These are phyloP conservation scores for Eledona agricola DNA, from an alignment of 2,888 invertebrate genomes.

Conservation along the genomic window DNA sequence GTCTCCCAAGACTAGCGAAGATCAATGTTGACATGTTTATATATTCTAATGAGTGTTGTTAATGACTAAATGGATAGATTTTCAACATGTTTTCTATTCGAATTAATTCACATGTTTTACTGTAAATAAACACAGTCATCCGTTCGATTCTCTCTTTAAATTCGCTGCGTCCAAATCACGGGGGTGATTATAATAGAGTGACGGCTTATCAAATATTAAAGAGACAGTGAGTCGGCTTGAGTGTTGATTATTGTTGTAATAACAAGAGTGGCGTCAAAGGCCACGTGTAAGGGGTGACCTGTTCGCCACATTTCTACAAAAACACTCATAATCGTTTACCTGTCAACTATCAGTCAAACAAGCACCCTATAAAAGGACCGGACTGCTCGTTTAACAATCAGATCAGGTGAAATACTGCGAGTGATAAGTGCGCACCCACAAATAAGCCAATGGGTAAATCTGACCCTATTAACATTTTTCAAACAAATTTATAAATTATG, in stretches of 20 bases:
- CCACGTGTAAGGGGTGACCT: conserved; percentile 46
- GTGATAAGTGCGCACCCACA: conserved; percentile 25
- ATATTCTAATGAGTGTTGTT: conserved; percentile 50
- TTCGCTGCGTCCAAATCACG: no score
- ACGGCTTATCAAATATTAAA: conserved; percentile 39
- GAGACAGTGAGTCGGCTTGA: conserved; percentile 32
- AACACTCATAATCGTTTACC: conserved; percentile 46
- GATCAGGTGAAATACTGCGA: conserved; percentile 13
- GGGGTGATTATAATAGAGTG: conserved; percentile 29
- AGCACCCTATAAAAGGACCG: conserved; percentile 45
- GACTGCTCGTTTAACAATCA: conserved; percentile 21
- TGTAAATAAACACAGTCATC: conserved; percentile 46
- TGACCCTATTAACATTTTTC: background rate
- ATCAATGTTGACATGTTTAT: conserved; percentile 50
- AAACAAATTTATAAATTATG: background rate
- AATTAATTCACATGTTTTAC: conserved; percentile 43
- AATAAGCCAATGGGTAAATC: conserved; percentile 39
- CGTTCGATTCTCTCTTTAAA: background rate
- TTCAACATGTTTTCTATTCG: conserved; percentile 48
- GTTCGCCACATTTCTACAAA: conserved; percentile 36
- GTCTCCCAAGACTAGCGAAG: conserved; percentile 42
- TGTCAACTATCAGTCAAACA: conserved; percentile 49
- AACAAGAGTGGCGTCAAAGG: conserved; percentile 49
- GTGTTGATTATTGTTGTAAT: conserved; percentile 41
- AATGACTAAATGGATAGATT: conserved; percentile 43